These are phyloP conservation scores for Perdita meconis DNA, from an alignment of 2,888 invertebrate genomes.

Conservation along the genomic window DNA sequence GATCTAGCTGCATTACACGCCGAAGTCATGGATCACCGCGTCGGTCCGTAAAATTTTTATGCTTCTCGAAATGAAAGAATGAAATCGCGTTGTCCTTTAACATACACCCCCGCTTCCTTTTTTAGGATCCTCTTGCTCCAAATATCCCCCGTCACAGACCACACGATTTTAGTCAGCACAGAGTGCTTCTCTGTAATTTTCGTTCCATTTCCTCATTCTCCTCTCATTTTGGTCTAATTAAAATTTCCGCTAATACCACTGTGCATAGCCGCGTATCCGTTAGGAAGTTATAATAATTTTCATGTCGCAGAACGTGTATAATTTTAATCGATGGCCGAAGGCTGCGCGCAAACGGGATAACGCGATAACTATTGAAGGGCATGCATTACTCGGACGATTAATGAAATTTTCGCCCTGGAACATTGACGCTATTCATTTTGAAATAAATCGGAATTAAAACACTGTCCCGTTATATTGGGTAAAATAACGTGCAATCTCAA, in stretches of 20 bases:
- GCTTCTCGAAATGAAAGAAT: conserved; percentile 65
- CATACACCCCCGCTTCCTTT: conserved; percentile 1
- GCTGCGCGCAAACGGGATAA: conserved; percentile 29
- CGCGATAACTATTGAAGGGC: conserved; percentile 53
- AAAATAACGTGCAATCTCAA: conserved; percentile 17
- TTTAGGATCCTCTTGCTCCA: conserved; percentile 3
- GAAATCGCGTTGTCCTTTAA: conserved; percentile 14
- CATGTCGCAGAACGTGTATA: conserved; percentile 11
- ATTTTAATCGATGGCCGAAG: conserved; percentile 48
- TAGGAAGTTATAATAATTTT: conserved; percentile 40
- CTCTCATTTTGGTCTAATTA: conserved; percentile 37
- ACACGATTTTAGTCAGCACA: not conserved
- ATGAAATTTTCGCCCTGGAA: conserved; percentile 52
- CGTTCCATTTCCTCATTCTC: not conserved
- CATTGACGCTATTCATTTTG: conserved; percentile 35
- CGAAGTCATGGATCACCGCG: conserved; percentile 66
- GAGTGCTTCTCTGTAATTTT: not conserved
- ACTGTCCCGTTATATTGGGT: conserved; percentile 13
- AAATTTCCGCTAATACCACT: conserved; percentile 43
- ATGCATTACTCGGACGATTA: conserved; percentile 31
- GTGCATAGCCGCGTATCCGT: conserved; percentile 20
- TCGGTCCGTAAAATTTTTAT: conserved; percentile 73
- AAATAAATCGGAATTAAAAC: conserved; percentile 47
- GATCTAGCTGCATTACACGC: conserved; percentile 72
- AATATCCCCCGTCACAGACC: conserved; percentile 24